A percentile compares a stretch with the other conserved stretches of the same genome.
phyloP scores from a whole-genome alignment of 2,113 vertebrate species.

The Urocolius indicus region DNA sequence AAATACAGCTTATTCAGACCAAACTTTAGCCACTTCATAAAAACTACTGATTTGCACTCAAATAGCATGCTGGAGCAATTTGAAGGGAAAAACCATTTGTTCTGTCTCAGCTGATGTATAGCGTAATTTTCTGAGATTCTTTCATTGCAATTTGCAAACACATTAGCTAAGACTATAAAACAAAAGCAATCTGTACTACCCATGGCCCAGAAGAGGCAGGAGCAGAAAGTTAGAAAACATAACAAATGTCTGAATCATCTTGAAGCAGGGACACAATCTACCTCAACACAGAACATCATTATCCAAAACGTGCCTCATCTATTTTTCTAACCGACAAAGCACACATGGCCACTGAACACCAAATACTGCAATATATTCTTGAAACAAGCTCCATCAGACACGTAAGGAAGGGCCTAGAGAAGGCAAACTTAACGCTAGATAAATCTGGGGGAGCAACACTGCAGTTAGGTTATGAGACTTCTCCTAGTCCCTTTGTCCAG shows the following conservation, averaged over 20 bases:
- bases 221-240: conserved; percentile 55
- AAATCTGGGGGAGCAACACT: not conserved
- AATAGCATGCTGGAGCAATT: conserved; percentile 11
- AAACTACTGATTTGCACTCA: conserved; percentile 37
- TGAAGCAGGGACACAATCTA: conserved; percentile 1
- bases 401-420: not conserved
- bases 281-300: conserved; percentile 15
- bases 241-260: conserved; percentile 57
- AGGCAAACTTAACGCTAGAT: not conserved
- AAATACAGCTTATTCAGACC: not conserved
- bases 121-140: conserved; percentile 70
- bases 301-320: conserved; percentile 13
- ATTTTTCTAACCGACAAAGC: conserved; percentile 13
- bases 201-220: conserved; percentile 31
- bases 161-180: conserved; percentile 75
- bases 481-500: not conserved
- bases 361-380: not conserved
- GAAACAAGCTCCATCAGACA: not conserved
- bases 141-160: conserved; percentile 71
- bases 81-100: conserved; percentile 35
- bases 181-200: conserved; percentile 68
- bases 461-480: not conserved
- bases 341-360: not conserved
- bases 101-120: conserved; percentile 66
- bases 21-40: conserved; percentile 47